Base-by-base conservation (phyloP, 2,888 invertebrate genomes). In the Euclidia mi region DNA sequence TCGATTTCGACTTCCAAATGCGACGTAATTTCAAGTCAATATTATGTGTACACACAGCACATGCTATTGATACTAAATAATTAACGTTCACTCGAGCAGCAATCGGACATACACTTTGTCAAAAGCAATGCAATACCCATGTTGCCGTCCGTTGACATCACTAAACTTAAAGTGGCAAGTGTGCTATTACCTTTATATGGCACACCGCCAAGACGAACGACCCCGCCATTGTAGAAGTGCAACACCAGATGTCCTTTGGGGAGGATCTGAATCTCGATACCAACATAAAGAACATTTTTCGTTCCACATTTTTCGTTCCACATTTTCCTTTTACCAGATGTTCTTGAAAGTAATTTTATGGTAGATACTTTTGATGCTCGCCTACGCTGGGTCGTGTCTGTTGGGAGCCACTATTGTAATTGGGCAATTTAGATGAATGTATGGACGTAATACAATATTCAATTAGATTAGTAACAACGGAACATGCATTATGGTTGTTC, bases 171-270 rank as follows among this genome's bases (percentile, higher is more conserved):
- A n/a, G n/a, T n/a, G n/a, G n/a, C n/a, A n/a, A n/a, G n/a, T n/a
- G n/a, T n/a, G n/a, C n/a, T 44, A 32, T 62, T 66, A 70, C 62
- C 47, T 20, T 25, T 28, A 42, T 45, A 51, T 73, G 71, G 71
- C 71, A 59, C 25, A 25, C 47, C 58, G 71, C 71, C 71, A 71
- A 65, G 25, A 45, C 57, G 42, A 56, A 51, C 35, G 43, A 32
- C 32, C 43, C 35, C 7, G 40, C 25, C 28, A 10, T 11, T 47
- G 50, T 34, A 43, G 42, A 37, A 65, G 25, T 68, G 61, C 57
- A 70, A 41, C 37, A 43, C 50, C 29, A 35, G 41, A 34, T 37
- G 31, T 35, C 28, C 34, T 43, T 28, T 28, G 42, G 28, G 11
- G 34, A 29, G 25, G 32, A 48, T 7, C 7, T 38, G 29, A 37